These are phyloP conservation scores for Pollachius pollachius DNA, from an alignment of 2,113 vertebrate genomes.

Conservation along the genomic window DNA sequence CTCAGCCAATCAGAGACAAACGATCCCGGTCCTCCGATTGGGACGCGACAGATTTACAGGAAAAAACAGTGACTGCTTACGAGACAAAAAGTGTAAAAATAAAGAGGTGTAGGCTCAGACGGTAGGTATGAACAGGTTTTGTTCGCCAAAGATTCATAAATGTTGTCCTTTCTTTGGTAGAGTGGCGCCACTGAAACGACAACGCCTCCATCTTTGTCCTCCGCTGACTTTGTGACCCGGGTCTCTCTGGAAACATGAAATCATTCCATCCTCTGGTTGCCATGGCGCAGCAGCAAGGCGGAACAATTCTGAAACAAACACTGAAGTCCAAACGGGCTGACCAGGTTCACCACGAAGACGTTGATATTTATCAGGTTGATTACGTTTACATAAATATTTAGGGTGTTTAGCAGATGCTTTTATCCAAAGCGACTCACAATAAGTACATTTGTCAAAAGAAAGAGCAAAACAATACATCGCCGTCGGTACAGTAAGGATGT, in stretches of 20 bases:
- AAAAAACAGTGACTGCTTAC: neutral
- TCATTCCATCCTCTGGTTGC: neutral
- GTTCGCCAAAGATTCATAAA: slow-evolving; percentile 19
- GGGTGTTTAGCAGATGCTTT: too few relatives aligned
- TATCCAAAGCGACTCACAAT: too few relatives aligned
- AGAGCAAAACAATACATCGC: too few relatives aligned
- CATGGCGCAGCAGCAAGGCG: neutral
- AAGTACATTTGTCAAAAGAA: too few relatives aligned
- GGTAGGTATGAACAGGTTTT: slow-evolving; percentile 2
- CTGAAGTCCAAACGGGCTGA: too few relatives aligned
- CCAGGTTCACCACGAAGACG: too few relatives aligned
- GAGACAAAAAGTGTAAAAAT: slow-evolving; percentile 22
- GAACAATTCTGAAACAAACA: too few relatives aligned
- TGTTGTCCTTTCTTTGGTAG: slow-evolving; percentile 22
- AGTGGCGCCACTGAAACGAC: neutral
- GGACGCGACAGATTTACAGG: slow-evolving; percentile 70
- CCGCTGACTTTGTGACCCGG: too few relatives aligned
- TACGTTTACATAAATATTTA: too few relatives aligned
- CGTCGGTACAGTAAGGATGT: too few relatives aligned
- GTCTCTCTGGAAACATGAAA: too few relatives aligned
- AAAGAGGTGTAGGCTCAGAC: slow-evolving; percentile 20
- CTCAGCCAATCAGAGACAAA: slow-evolving; percentile 55
- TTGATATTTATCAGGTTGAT: neutral
- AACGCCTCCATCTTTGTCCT: too few relatives aligned
- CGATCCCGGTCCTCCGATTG: slow-evolving; percentile 73